Base-by-base conservation (phyloP, 2,113 vertebrate genomes). In the Pantherophis guttatus region DNA sequence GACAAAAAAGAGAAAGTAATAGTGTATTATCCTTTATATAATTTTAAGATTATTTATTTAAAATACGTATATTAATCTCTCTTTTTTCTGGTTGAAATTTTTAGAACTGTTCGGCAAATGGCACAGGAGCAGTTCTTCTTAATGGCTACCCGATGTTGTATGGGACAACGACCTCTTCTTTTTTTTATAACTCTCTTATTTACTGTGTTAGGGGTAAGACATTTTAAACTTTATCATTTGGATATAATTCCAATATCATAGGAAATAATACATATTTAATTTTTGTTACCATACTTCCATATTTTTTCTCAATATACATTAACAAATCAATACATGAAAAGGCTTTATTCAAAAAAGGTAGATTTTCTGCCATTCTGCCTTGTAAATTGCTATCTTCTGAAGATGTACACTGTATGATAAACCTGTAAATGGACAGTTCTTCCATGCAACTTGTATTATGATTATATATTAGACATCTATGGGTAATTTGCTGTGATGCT, bases 121-220 rank as follows among this genome's bases (percentile, higher is more conserved):
- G 99, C 99, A 59, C 99, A 99, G 96, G 99, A 99, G 93, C 99
- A 99, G 90, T 99, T 99, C 97, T 99, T 99, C 96, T 98, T 99
- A 95, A 99, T 99, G 99, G 99, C 99, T 94, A 99, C 99, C 44
- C 98, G 99, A 97, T 99, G 99, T 96, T 99, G 99, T 96, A 99
- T 99, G 99, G 99, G 99, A 96, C 99, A 99, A 95, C 98, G 99
- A 94, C 99, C 99, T 94, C 98, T 99, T 39, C 98, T 99, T 93
- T 99, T 99, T 97, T 99, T 99, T 96, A 99, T 99, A 97, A 99
- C 99, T 91, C 98, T 99, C 81, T 98, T 99, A 95, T 99, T 99
- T 95, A 99, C 99, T 44, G 99, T 99, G 96, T 97, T 99, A 58
- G 99, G 99, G 98, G 98, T 99, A 98, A 98, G 98, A 95, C 48